These are phyloP conservation scores for Pseudomyrmex flavicornis DNA, from an alignment of 1,140 invertebrate genomes.

Conservation along the genomic window DNA sequence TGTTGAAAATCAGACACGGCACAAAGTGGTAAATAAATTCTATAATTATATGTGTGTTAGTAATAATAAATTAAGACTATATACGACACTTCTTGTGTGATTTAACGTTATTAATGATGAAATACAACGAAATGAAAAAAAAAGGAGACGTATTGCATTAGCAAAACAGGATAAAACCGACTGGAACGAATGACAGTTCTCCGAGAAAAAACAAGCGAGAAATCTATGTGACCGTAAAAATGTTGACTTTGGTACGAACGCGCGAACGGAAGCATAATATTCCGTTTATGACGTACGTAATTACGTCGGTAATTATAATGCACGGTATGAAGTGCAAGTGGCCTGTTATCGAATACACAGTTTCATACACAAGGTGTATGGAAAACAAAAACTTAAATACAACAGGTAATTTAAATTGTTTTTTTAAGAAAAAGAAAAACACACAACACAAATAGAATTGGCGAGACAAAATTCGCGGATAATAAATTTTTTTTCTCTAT, in stretches of 20 bases:
- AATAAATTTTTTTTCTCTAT: too few relatives aligned
- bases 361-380: background rate
- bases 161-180: background rate
- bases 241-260: background rate
- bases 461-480: too few relatives aligned
- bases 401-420: background rate
- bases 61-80: too few relatives aligned
- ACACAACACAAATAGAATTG: too few relatives aligned
- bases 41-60: too few relatives aligned
- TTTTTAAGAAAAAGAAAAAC: background rate
- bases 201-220: background rate
- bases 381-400: background rate
- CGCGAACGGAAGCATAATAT: slow-evolving; percentile 4
- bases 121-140: background rate
- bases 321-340: background rate
- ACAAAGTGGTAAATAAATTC: too few relatives aligned
- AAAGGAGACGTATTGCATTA: background rate
- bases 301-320: slow-evolving; percentile 7
- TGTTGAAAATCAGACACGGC: too few relatives aligned
- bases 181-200: background rate
- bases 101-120: background rate
- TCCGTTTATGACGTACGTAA: slow-evolving; percentile 10
- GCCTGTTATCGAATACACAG: slow-evolving; percentile 13
- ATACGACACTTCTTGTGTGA: background rate
- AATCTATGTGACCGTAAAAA: slow-evolving; percentile 7